Percentiles rank a stretch among this genome's conserved stretches.
phyloP scores from a whole-genome alignment of 2,797 vertebrate genomes.

The Microctenopoma lineatum region DNA sequence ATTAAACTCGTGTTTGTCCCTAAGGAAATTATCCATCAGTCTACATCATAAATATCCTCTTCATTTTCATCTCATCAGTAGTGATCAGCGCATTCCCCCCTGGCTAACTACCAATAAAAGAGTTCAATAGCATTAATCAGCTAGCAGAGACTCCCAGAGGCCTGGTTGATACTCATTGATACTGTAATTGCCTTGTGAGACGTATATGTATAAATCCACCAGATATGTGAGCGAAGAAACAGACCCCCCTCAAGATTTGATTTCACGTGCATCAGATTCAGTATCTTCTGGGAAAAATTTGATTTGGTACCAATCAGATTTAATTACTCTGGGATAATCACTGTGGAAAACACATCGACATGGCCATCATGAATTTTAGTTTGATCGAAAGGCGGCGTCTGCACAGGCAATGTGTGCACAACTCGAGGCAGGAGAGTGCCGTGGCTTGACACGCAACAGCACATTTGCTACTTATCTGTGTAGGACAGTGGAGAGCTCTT shows the following conservation, averaged over 20 bases:
- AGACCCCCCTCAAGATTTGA: slow-evolving; percentile 72
- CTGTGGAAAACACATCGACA: slow-evolving; percentile 69
- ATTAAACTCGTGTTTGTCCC: neutral
- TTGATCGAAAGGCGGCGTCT: slow-evolving; percentile 53
- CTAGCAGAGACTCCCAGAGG: slow-evolving; percentile 65
- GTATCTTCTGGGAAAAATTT: slow-evolving; percentile 59
- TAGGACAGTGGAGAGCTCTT: slow-evolving; percentile 1
- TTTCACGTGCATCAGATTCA: slow-evolving; percentile 74
- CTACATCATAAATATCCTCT: slow-evolving; percentile 17
- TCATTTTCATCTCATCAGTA: slow-evolving; percentile 25
- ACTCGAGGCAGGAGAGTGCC: slow-evolving; percentile 43
- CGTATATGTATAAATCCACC: slow-evolving; percentile 63
- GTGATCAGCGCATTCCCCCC: slow-evolving; percentile 26
- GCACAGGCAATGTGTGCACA: slow-evolving; percentile 53
- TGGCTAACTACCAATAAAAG: slow-evolving; percentile 46
- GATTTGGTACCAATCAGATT: slow-evolving; percentile 65
- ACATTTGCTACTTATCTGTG: slow-evolving; percentile 36
- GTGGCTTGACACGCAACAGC: slow-evolving; percentile 46
- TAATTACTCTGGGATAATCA: slow-evolving; percentile 71
- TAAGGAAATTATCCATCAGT: slow-evolving; percentile 13
- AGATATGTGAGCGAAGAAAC: slow-evolving; percentile 71
- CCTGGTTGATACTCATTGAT: slow-evolving; percentile 58
- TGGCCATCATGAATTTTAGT: slow-evolving; percentile 55
- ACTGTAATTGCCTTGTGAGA: slow-evolving; percentile 49
- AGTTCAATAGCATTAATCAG: slow-evolving; percentile 52